Evolutionary conservation across 2,797 vertebrate species (phyloP).

Genomic region (Mionectes olivaceus): DNA sequence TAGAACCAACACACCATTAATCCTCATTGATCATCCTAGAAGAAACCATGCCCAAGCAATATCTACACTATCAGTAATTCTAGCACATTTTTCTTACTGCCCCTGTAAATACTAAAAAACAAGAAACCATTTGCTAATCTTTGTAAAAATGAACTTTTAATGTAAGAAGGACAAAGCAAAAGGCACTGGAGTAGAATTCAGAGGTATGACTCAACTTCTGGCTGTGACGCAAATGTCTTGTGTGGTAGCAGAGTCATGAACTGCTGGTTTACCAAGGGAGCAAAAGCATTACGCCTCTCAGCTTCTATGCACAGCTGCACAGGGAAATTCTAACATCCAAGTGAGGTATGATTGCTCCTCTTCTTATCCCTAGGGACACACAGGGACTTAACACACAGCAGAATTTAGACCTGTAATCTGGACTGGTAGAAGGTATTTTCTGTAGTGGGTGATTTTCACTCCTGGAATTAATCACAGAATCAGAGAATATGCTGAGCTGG

Average conservation of each 20-base stretch:
- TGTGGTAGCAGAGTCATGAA: slow-evolving; percentile 43
- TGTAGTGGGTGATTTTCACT: background rate
- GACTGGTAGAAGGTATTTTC: background rate
- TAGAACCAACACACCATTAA: background rate
- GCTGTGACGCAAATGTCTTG: slow-evolving; percentile 1
- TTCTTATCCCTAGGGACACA: background rate
- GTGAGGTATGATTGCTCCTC: background rate
- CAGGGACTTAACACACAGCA: background rate
- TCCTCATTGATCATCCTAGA: background rate
- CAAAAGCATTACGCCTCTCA: background rate
- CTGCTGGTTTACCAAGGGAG: background rate
- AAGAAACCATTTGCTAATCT: background rate
- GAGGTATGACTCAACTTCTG: slow-evolving; percentile 42
- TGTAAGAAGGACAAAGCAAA: background rate
- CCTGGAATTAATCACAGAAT: background rate
- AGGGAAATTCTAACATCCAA: slow-evolving; percentile 1
- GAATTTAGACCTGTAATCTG: background rate
- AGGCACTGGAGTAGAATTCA: background rate
- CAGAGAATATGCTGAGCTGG: background rate
- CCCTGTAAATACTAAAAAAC: background rate
- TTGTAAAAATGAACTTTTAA: background rate
- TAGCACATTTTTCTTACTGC: background rate
- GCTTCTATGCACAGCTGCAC: slow-evolving; percentile 4
- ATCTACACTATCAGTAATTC: background rate
- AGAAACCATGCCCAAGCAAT: background rate